Percentiles rank a stretch among this genome's conserved stretches.
These are phyloP conservation scores for Mus spicilegus DNA, from an alignment of 2,113 vertebrate species.

Conservation along the genomic window DNA sequence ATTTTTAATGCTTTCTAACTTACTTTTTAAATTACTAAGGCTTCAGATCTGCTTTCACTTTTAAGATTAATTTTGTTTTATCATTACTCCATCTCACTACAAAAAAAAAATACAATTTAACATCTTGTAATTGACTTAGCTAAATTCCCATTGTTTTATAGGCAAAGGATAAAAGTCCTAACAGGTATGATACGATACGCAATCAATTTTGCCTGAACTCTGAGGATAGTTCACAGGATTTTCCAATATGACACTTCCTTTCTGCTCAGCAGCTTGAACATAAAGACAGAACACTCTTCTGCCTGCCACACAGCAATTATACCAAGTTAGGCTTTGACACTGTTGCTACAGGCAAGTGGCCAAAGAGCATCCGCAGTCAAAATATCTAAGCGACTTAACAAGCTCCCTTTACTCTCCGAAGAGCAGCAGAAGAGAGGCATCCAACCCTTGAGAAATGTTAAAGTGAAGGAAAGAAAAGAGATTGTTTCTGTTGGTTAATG, in stretches of 20 bases:
- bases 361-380: slow-evolving; percentile 96
- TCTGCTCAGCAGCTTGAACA: slow-evolving; percentile 95
- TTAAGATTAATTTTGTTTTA: slow-evolving; percentile 57
- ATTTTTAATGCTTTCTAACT: slow-evolving; percentile 81
- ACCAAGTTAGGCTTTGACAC: slow-evolving; percentile 97
- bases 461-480: slow-evolving; percentile 88
- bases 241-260: slow-evolving; percentile 94
- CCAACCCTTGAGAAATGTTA: slow-evolving; percentile 92
- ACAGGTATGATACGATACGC: slow-evolving; percentile 90
- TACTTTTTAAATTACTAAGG: slow-evolving; percentile 60
- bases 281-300: slow-evolving; percentile 94
- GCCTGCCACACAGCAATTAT: slow-evolving; percentile 99
- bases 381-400: slow-evolving; percentile 99
- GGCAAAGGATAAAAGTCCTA: slow-evolving; percentile 71
- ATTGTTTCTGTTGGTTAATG: slow-evolving; percentile 93
- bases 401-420: slow-evolving; percentile 95
- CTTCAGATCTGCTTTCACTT: slow-evolving; percentile 51
- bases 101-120: background rate
- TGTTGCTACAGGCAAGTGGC: slow-evolving; percentile 99
- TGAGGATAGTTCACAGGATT: slow-evolving; percentile 95
- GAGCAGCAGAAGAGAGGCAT: slow-evolving; percentile 93
- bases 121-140: background rate
- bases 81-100: background rate
- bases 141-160: slow-evolving; percentile 68
- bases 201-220: slow-evolving; percentile 90